Percentiles rank a stretch among this genome's conserved stretches.
phyloP scores from a whole-genome alignment of 2,113 vertebrate genomes.

The Xiphophorus maculatus region DNA sequence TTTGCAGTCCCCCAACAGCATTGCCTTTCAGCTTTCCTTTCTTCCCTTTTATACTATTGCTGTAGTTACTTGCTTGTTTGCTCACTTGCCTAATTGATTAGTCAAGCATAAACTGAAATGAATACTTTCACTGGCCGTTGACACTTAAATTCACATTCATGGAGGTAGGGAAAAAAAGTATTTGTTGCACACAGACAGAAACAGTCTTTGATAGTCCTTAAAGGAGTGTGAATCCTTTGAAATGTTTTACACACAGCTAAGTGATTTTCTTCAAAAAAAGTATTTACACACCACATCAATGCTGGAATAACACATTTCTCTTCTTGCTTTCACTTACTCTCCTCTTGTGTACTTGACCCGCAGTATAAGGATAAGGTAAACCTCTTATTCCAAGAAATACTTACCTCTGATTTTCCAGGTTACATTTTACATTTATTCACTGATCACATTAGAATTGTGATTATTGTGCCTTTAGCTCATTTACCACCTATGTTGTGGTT shows the following conservation, averaged over 20 bases:
- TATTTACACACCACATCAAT: constrained; percentile 41
- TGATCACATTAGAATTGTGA: background rate
- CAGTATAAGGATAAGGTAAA: constrained; percentile 18
- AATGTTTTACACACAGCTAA: constrained; percentile 29
- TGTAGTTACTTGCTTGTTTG: constrained; percentile 31
- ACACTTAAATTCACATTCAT: constrained; percentile 9
- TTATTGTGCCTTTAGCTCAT: background rate
- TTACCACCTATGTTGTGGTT: background rate
- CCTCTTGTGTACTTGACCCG: constrained; percentile 23
- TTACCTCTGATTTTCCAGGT: background rate
- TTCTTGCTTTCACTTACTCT: constrained; percentile 21
- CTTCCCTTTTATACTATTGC: constrained; percentile 18
- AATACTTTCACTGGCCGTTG: constrained; percentile 19
- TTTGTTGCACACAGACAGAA: constrained; percentile 21
- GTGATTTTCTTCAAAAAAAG: constrained; percentile 47
- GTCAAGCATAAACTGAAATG: constrained; percentile 26
- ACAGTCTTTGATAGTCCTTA: constrained; percentile 20
- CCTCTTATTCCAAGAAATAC: constrained; percentile 16
- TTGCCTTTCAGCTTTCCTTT: background rate
- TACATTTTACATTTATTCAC: background rate
- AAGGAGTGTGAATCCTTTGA: constrained; percentile 40
- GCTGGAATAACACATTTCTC: constrained; percentile 40
- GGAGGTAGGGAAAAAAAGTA: constrained; percentile 1
- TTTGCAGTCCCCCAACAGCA: constrained; percentile 3
- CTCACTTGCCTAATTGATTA: constrained; percentile 40